Evolutionary conservation across 2,113 vertebrate genomes (phyloP).

Genomic region (cattle (Bos taurus)): DNA sequence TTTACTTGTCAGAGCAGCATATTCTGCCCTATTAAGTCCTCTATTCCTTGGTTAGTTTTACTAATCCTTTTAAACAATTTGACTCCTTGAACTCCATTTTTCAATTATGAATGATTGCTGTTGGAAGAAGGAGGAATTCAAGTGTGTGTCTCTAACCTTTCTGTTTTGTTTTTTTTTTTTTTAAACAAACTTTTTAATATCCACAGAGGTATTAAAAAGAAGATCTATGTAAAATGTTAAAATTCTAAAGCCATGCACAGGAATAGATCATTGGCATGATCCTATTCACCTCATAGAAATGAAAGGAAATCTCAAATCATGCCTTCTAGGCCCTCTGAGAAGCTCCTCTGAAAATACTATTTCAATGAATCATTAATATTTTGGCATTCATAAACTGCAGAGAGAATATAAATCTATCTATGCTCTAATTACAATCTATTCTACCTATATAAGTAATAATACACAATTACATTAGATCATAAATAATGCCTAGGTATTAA

Average conservation of each 20-base stretch:
- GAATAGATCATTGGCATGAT: background rate
- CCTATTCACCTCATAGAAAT: background rate
- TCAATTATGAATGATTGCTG: background rate
- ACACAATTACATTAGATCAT: background rate
- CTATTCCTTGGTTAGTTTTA: background rate
- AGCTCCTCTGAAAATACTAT: background rate
- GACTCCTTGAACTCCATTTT: background rate
- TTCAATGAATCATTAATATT: background rate
- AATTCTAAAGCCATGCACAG: background rate
- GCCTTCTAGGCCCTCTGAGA: background rate
- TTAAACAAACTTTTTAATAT: background rate
- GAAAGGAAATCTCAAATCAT: background rate
- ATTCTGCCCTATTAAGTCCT: background rate
- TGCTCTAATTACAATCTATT: background rate
- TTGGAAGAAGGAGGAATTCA: background rate
- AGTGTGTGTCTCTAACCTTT: background rate
- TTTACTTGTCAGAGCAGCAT: background rate
- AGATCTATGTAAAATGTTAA: background rate
- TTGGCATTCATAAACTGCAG: background rate
- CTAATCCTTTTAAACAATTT: background rate
- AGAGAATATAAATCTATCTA: background rate
- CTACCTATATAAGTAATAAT: background rate
- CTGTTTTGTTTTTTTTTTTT: background rate
- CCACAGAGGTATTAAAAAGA: background rate
- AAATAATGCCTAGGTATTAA: background rate